phyloP scores from a whole-genome alignment of 2,888 invertebrate species.

The Meiosimyza decipiens region DNA sequence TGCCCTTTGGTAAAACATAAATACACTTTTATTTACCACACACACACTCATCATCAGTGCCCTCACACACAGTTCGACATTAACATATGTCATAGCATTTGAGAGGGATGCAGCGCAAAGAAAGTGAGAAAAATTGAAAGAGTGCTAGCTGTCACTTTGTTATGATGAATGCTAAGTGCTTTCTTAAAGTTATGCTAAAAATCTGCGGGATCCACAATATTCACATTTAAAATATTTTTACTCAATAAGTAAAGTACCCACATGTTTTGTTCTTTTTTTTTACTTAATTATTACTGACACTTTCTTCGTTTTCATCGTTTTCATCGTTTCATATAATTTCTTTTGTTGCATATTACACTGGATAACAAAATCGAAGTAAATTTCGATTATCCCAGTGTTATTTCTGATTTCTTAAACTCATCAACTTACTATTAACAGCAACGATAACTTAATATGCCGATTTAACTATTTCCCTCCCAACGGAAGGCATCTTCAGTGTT shows the following conservation, averaged over 20 bases:
- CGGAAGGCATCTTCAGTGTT: too few species aligned
- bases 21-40: too few species aligned
- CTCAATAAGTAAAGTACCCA: neutral
- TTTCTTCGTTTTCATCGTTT: neutral
- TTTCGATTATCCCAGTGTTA: too few species aligned
- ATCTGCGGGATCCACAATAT: neutral
- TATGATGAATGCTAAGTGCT: neutral
- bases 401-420: too few species aligned
- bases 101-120: neutral
- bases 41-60: neutral
- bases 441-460: too few species aligned
- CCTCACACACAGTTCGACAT: neutral
- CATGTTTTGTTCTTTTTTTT: neutral
- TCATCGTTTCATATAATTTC: neutral
- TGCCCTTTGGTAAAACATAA: too few species aligned
- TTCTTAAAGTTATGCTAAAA: conserved; percentile 9
- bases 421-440: too few species aligned
- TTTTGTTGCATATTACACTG: too few species aligned
- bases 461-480: too few species aligned
- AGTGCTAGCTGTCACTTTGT: conserved; percentile 6
- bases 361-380: too few species aligned
- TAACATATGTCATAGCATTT: neutral
- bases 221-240: neutral
- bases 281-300: neutral
- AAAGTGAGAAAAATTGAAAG: neutral